Base-by-base conservation (phyloP, 1,140 invertebrate genomes). In the Monomorium pharaonis region DNA sequence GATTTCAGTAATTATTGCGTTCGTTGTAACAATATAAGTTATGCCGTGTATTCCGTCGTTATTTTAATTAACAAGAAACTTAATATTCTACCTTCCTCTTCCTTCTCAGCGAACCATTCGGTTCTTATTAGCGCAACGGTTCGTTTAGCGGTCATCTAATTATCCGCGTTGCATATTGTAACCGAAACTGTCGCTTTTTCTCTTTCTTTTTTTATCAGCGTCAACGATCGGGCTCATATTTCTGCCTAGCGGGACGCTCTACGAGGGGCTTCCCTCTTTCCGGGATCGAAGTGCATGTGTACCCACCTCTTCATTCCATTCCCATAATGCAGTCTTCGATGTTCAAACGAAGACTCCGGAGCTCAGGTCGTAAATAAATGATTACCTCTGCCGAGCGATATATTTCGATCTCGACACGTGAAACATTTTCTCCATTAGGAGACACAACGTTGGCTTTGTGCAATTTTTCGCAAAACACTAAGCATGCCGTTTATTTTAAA, bases 221-320 rank as follows among this genome's bases (percentile, higher is more conserved):
- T 60, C 60, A 47, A 16, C 33, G 81, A 90, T 87, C 70, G 60
- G 81, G 62, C 24, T 90, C 86, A 37, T 85, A 78, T 90, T 89
- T 87, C 89, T 83, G 75, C 72, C 72, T 80, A 67, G 76, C 85
- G 89, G 83, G 86, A 86, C 87, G 88, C 88, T 85, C 54, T 56
- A 62, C 49, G 65, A 89, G 27, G n/a, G 49, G 88, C 81, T 89
- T 88, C 86, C 72, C 69, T n/a, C n/a, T 88, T 90, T 90, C 89
- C 86, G 89, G 89, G 86, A 90, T 88, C 89, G 86, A 83, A 90
- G 67, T 81, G 86, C 86, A 80, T 54, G 72, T 83, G 56, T 60
- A 63, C 56, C 51, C 42, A 30, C 21, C 56, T 75, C 49, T 62
- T 21, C 84, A 62, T 84, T 89, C 58, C 69, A 51, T 87, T 90